These are phyloP conservation scores for Drosophila neocordata DNA, from an alignment of 1,140 invertebrate genomes.

Conservation along the genomic window DNA sequence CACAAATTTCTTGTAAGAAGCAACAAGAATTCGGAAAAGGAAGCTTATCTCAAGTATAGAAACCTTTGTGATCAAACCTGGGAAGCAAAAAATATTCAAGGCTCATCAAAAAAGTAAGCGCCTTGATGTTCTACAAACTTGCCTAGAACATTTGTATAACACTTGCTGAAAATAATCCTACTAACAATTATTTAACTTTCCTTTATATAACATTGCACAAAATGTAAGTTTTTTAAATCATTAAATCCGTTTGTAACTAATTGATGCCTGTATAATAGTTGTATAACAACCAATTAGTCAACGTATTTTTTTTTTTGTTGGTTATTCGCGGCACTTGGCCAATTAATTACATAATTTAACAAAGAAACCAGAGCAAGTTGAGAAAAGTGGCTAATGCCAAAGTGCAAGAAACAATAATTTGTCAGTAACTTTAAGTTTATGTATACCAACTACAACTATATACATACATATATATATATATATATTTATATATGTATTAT, in stretches of 20 bases:
- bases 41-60: too few relatives aligned
- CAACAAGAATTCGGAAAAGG: too few relatives aligned
- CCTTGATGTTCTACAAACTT: too few relatives aligned
- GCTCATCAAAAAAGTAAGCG: too few relatives aligned
- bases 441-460: too few relatives aligned
- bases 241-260: background rate
- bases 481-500: background rate
- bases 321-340: constrained; percentile 36
- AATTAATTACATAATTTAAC: constrained; percentile 75
- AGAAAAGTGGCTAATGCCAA: constrained; percentile 18
- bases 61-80: too few relatives aligned
- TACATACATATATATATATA: background rate
- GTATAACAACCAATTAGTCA: constrained; percentile 3
- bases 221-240: too few relatives aligned
- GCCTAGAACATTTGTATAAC: background rate
- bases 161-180: background rate
- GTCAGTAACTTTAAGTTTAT: background rate
- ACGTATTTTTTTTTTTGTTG: background rate
- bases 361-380: constrained; percentile 49
- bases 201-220: too few relatives aligned
- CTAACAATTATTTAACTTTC: too few relatives aligned
- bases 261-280: constrained; percentile 28
- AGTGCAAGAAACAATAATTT: constrained; percentile 16
- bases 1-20: too few relatives aligned
- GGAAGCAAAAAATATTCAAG: too few relatives aligned